Conservation (phyloP, 1,140 invertebrate genomes). For the Steinernema feltiae region DNA sequence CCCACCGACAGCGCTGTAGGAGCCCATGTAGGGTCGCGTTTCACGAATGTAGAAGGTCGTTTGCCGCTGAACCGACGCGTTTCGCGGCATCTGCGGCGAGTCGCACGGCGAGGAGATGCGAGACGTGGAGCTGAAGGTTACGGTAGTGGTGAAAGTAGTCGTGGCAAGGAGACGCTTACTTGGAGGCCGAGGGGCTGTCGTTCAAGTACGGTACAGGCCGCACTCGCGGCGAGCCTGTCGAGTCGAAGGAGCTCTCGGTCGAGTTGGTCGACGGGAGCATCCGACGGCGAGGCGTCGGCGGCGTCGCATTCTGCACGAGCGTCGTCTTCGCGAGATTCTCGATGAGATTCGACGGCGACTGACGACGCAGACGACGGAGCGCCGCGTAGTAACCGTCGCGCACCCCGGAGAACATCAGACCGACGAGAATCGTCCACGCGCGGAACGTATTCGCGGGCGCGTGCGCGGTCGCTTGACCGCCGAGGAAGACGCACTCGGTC, state of each 20-base stretch:
- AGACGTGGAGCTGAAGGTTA: not conserved
- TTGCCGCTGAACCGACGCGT: not conserved
- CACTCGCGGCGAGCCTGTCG: not conserved
- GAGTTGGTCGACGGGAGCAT: not conserved
- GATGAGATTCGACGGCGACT: constrained; percentile 5
- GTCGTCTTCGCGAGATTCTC: not conserved
- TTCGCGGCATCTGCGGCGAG: not conserved
- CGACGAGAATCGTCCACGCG: constrained; percentile 13
- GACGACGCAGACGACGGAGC: not conserved
- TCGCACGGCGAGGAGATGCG: not conserved
- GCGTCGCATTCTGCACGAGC: not conserved
- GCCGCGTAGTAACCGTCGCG: constrained; percentile 18
- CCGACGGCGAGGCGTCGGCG: not conserved
- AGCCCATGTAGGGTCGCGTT: not conserved
- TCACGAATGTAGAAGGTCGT: constrained; percentile 4
- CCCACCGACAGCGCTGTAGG: not conserved
- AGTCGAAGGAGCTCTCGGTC: not conserved
- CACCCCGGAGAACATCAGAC: constrained; percentile 16
- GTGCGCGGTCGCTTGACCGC: constrained; percentile 36
- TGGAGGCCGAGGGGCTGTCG: constrained; percentile 3
- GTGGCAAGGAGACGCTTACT: not conserved
- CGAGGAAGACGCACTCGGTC: constrained; percentile 46
- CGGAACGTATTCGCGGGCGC: constrained; percentile 22
- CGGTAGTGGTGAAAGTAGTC: not conserved
- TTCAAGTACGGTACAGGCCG: not conserved